Percentiles rank a stretch among this genome's conserved stretches.
Evolutionary conservation across 2,888 invertebrate species (phyloP).

Genomic region (Hesperia comma): DNA sequence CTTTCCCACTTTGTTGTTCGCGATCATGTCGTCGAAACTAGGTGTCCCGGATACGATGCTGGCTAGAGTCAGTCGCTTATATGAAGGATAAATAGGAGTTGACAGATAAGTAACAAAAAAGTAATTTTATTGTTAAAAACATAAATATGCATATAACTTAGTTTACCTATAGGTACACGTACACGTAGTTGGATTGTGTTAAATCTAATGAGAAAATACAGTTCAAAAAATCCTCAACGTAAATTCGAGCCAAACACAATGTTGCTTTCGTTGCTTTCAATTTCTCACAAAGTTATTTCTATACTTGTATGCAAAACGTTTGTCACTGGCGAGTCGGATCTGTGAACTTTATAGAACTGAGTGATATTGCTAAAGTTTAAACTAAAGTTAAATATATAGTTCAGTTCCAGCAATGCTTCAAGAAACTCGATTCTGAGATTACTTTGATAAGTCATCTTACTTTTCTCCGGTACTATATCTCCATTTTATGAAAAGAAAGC

Average conservation of each 20-base stretch:
- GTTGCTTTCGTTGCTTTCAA: neutral
- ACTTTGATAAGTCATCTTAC: constrained; percentile 16
- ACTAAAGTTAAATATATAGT: constrained; percentile 39
- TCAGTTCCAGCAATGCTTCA: constrained; percentile 16
- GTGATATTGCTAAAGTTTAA: constrained; percentile 42
- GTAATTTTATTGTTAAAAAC: too few species aligned
- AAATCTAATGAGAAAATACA: too few species aligned
- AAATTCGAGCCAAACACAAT: neutral
- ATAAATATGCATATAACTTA: too few species aligned
- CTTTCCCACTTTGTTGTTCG: neutral
- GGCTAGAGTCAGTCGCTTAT: too few species aligned
- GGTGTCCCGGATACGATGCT: too few species aligned
- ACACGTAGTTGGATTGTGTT: too few species aligned
- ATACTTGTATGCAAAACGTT: constrained; percentile 25
- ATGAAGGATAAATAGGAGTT: too few species aligned
- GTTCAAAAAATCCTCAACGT: too few species aligned
- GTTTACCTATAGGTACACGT: too few species aligned
- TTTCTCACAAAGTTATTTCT: neutral
- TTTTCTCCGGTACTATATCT: constrained; percentile 4
- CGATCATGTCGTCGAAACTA: too few species aligned
- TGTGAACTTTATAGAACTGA: constrained; percentile 27
- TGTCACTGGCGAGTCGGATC: constrained; percentile 29
- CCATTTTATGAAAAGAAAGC: neutral
- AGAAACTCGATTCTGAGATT: constrained; percentile 24
- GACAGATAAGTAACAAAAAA: too few species aligned